phyloP scores from a whole-genome alignment of 2,113 vertebrate genomes.

The Prionailurus bengalensis region DNA sequence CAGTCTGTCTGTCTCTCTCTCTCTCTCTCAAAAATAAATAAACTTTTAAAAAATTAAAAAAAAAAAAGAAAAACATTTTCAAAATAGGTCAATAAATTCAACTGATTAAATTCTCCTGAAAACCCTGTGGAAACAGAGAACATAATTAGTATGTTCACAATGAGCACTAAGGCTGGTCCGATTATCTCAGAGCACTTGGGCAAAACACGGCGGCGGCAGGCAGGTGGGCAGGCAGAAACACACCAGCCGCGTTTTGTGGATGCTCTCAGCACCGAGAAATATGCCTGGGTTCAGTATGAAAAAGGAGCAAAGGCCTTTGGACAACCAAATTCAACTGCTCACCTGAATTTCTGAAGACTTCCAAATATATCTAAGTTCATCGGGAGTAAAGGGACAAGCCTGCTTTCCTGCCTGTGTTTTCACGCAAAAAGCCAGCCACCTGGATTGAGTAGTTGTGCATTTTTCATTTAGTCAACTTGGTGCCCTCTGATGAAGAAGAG shows the following conservation, averaged over 20 bases:
- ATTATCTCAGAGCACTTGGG: constrained; percentile 18
- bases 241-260: neutral
- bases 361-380: neutral
- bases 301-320: neutral
- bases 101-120: neutral
- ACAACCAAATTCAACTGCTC: neutral
- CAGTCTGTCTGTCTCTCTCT: too few species aligned
- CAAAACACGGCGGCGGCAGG: neutral
- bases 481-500: neutral
- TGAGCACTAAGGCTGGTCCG: neutral
- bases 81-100: neutral
- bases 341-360: constrained; percentile 9
- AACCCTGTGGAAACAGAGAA: constrained; percentile 42
- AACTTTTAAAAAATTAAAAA: too few species aligned
- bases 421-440: neutral
- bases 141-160: constrained; percentile 23
- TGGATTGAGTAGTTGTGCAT: neutral
- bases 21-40: too few species aligned
- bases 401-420: neutral
- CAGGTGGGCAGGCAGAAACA: neutral
- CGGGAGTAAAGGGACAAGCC: neutral
- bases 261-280: neutral
- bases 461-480: neutral
- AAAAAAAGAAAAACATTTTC: neutral
- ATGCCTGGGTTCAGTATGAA: neutral